Base-by-base conservation (phyloP, 2,797 vertebrate genomes). In the Molothrus ater region DNA sequence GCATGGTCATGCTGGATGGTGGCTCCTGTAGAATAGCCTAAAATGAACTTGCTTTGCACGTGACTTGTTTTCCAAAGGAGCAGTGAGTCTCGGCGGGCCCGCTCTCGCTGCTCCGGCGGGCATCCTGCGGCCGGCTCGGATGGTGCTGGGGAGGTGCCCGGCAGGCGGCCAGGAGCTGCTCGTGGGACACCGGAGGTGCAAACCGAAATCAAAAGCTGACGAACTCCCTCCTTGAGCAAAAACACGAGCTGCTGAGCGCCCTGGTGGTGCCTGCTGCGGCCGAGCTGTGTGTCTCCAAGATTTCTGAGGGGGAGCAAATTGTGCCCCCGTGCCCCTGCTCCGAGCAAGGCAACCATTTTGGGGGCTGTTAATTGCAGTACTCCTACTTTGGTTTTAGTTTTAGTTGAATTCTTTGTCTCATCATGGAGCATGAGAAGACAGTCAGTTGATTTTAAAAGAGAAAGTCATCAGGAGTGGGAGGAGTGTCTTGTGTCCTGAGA, bases 51-150 rank as follows among this genome's bases (percentile, higher is more conserved):
- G 19, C 36, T 60, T 80, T 2, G 65, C 95, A 96, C 87, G 89
- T 96, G 96, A 94, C 79, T 83, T 93, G 95, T 95, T 96, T 96
- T 94, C 86, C 85, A 72, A 92, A 74, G 13, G 69, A 80, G 87
- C 85, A 16, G 61, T 1, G 64, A 87, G 93, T 43, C 78, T 71
- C 34, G 10, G 54, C 21, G 48, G 89, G 90, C 87, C 91, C 40
- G 22, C 70, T 86, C 61, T 34, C 2, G 8, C 70, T 76, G 19
- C 88, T 90, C 80, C 83, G 1, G 31, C 3, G 25, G 85, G 90
- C 86, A 81, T 76, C 88, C 90, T 8, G 25, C 57, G 19, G 68
- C 75, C 34, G 71, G 65, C 15, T 54, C 63, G 24, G 61, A 53
- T 42, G 85, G 72, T 3, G 8, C 87, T 59, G 68, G 61, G 82